Percentiles rank a stretch among this genome's conserved stretches.
These are phyloP conservation scores for Megaptera novaeangliae DNA, from an alignment of 2,113 vertebrate genomes.

Conservation along the genomic window DNA sequence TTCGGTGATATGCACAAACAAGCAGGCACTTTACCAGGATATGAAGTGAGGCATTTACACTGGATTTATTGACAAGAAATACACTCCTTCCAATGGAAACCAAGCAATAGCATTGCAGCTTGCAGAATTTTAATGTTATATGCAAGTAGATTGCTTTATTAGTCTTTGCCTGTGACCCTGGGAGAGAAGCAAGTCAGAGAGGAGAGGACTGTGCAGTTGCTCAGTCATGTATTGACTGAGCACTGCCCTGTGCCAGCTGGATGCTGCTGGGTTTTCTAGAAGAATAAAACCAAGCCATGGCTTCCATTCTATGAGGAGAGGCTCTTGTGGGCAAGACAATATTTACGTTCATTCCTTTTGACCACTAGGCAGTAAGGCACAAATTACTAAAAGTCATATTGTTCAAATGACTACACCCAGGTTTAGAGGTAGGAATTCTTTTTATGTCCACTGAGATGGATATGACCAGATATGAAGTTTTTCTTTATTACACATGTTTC, in stretches of 20 bases:
- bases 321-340: neutral
- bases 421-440: neutral
- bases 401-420: neutral
- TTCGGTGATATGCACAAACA: neutral
- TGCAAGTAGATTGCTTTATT: neutral
- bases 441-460: neutral
- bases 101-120: neutral
- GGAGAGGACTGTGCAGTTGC: neutral
- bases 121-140: neutral
- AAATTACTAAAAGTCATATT: neutral
- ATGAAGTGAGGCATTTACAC: neutral
- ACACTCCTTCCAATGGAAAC: neutral
- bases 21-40: neutral
- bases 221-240: neutral
- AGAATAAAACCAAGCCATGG: neutral
- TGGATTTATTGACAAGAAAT: neutral
- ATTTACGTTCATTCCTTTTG: neutral
- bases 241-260: neutral
- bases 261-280: neutral
- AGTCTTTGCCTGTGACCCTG: neutral
- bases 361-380: neutral
- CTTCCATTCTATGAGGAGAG: neutral
- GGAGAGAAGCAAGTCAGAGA: neutral
- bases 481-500: neutral
- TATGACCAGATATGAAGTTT: neutral